A percentile compares a stretch with the other conserved stretches of the same genome.
Conservation (phyloP, 2,113 vertebrate species). For the Nettapus auritus region DNA sequence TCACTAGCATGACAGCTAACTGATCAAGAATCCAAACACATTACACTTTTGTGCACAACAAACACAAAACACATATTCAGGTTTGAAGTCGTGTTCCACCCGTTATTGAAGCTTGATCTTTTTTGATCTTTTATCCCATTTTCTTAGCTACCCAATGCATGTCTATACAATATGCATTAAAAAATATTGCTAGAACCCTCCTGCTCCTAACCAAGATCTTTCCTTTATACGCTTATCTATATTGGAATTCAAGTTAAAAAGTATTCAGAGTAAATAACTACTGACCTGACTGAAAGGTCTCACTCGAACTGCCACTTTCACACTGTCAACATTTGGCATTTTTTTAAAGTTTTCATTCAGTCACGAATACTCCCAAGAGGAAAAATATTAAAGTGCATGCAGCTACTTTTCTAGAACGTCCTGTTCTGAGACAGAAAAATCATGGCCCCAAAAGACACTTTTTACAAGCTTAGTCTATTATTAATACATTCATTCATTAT, state of each 20-base stretch:
- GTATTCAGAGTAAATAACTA: slow-evolving; percentile 10
- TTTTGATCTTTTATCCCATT: background rate
- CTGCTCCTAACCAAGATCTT: background rate
- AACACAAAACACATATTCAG: background rate
- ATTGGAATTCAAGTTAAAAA: background rate
- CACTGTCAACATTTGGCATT: slow-evolving; percentile 76
- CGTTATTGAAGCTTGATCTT: background rate
- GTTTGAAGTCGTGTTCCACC: background rate
- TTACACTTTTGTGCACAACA: background rate
- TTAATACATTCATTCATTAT: slow-evolving; percentile 42
- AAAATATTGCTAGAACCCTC: background rate
- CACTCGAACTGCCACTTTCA: slow-evolving; percentile 83
- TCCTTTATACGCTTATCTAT: background rate
- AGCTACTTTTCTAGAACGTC: background rate
- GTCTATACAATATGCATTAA: background rate
- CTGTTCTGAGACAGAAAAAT: background rate
- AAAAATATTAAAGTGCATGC: background rate
- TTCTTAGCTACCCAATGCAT: background rate
- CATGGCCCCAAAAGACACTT: background rate
- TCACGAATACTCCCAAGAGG: background rate
- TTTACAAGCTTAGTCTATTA: slow-evolving; percentile 24
- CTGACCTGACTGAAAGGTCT: slow-evolving; percentile 87
- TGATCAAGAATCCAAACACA: background rate
- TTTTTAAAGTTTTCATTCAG: slow-evolving; percentile 18
- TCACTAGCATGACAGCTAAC: background rate